A percentile compares a stretch with the other conserved stretches of the same genome.
Evolutionary conservation across 92 coral and sea anemone species (phyloP).

Genomic region (Epizoanthus ramosus): DNA sequence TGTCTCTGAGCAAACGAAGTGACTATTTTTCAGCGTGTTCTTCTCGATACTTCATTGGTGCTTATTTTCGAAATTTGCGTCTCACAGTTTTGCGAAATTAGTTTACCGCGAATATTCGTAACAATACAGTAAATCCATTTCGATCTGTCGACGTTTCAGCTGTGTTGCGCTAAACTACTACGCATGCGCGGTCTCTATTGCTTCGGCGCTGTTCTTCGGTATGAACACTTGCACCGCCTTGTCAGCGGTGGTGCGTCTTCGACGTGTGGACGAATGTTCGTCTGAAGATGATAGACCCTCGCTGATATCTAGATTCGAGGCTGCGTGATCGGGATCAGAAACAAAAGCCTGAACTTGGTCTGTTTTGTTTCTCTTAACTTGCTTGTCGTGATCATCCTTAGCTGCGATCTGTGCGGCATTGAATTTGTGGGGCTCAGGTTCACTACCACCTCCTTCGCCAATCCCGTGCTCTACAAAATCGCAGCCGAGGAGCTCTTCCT

Average conservation of each 20-base stretch:
- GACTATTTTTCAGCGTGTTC: too few relatives aligned
- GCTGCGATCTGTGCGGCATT: neutral
- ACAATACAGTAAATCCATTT: too few relatives aligned
- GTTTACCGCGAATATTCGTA: too few relatives aligned
- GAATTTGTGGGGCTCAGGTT: too few relatives aligned
- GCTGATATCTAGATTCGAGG: neutral
- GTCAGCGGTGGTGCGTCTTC: neutral
- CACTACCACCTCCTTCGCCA: neutral
- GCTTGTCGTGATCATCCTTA: neutral
- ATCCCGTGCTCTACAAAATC: slow-evolving; percentile 85
- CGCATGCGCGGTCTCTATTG: neutral
- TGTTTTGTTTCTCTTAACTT: neutral
- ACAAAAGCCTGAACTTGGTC: too few relatives aligned
- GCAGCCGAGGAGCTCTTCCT: slow-evolving; percentile 75
- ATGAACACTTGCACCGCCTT: slow-evolving; percentile 20
- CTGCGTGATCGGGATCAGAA: too few relatives aligned
- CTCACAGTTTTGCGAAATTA: too few relatives aligned
- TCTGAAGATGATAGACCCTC: neutral
- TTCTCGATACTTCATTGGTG: neutral
- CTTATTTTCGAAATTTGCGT: too few relatives aligned
- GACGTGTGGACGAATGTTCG: neutral
- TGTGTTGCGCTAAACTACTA: neutral
- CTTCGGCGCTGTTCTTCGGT: too few relatives aligned
- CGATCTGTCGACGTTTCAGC: too few relatives aligned
- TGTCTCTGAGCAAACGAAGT: too few relatives aligned